Evolutionary conservation across 1,140 invertebrate species (phyloP).

Genomic region (Pseudomyrmex concolor): DNA sequence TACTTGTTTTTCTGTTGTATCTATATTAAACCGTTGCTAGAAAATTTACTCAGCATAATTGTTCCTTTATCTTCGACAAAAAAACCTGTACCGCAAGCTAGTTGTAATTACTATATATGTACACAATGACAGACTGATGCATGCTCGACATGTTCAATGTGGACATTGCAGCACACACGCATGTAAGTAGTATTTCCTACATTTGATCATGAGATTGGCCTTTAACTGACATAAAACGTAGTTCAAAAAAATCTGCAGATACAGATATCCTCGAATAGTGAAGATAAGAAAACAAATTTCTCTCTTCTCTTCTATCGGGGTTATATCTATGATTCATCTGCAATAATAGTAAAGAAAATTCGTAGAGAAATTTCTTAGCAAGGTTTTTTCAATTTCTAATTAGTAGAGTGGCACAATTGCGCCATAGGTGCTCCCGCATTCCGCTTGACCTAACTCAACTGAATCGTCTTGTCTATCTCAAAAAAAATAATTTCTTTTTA

Average conservation of each 20-base stretch:
- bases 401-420: too few species aligned
- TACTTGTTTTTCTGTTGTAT: neutral
- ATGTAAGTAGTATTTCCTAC: neutral
- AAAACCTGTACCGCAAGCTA: neutral
- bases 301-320: neutral
- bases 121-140: conserved; percentile 8
- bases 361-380: neutral
- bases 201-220: conserved; percentile 22
- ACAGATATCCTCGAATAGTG: neutral
- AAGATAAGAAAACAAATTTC: neutral
- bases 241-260: conserved; percentile 17
- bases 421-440: neutral
- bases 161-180: neutral
- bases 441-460: neutral
- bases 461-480: conserved; percentile 35
- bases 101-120: conserved; percentile 4
- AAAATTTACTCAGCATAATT: conserved; percentile 1
- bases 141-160: neutral
- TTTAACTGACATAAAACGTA: conserved; percentile 4
- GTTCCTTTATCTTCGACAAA: neutral
- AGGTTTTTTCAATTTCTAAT: neutral
- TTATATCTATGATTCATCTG: neutral
- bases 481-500: conserved; percentile 42
- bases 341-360: neutral
- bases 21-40: neutral